Percentiles rank a stretch among this genome's conserved stretches.
Evolutionary conservation across 2,797 vertebrate species (phyloP).

Genomic region (Enteromius paludinosus): DNA sequence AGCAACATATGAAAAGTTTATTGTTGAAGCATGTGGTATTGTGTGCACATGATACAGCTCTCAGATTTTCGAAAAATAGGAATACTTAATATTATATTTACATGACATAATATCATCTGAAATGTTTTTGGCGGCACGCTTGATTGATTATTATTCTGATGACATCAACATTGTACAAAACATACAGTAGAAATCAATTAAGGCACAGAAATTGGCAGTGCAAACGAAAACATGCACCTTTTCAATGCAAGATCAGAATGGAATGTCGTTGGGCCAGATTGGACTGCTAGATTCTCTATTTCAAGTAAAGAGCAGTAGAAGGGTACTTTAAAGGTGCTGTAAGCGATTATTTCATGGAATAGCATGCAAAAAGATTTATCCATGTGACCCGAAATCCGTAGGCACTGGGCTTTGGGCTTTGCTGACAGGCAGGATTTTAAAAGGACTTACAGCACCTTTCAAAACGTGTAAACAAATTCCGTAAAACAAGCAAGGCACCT

Average conservation of each 20-base stretch:
- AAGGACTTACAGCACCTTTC: not conserved
- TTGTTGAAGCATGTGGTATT: constrained; percentile 69
- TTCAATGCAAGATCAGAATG: constrained; percentile 78
- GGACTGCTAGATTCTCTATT: constrained; percentile 23
- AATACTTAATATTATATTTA: constrained; percentile 93
- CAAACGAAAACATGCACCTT: constrained; percentile 87
- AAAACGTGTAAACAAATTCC: constrained; percentile 28
- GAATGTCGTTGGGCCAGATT: constrained; percentile 86
- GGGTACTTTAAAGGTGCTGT: constrained; percentile 19
- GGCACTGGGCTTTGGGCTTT: not conserved
- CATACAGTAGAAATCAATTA: constrained; percentile 75
- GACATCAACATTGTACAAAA: constrained; percentile 69
- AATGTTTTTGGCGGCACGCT: constrained; percentile 66
- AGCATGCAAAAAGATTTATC: constrained; percentile 5
- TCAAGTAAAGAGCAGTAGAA: constrained; percentile 26
- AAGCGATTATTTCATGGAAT: not conserved
- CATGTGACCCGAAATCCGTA: not conserved
- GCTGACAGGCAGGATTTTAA: not conserved
- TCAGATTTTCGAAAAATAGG: constrained; percentile 77
- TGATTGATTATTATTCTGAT: constrained; percentile 69
- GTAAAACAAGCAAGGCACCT: constrained; percentile 30
- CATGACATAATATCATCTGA: constrained; percentile 76
- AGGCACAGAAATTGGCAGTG: constrained; percentile 87
- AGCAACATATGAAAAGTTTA: constrained; percentile 64
- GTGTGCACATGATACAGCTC: constrained; percentile 71